These are phyloP conservation scores for Acrocyrtus sp. DNA, from an alignment of 2,888 invertebrate species.

Conservation along the genomic window DNA sequence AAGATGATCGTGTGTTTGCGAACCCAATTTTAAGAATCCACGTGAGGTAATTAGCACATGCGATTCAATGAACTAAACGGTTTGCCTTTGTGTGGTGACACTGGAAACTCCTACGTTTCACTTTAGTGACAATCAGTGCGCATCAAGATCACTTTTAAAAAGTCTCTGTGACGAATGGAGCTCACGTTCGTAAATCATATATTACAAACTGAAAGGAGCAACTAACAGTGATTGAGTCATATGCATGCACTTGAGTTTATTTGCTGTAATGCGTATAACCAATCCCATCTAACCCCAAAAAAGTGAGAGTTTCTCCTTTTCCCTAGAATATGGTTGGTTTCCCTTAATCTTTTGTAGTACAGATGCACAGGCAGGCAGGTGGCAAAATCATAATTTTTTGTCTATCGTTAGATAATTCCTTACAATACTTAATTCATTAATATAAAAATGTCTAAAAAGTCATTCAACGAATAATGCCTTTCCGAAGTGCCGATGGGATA, in stretches of 20 bases:
- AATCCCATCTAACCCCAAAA: constrained; percentile 3
- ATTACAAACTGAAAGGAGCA: constrained; percentile 2
- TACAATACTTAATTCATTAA: too few relatives aligned
- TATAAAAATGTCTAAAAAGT: too few relatives aligned
- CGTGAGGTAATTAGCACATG: constrained; percentile 27
- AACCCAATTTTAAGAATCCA: neutral
- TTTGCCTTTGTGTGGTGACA: neutral
- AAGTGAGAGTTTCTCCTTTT: constrained; percentile 29
- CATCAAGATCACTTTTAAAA: constrained; percentile 14
- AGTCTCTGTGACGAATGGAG: constrained; percentile 8
- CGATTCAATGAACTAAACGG: neutral
- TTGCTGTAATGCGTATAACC: neutral
- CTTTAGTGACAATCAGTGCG: constrained; percentile 27
- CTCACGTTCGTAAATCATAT: constrained; percentile 14
- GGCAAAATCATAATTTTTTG: too few relatives aligned
- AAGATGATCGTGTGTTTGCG: neutral
- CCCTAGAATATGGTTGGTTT: too few relatives aligned
- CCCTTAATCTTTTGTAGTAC: too few relatives aligned
- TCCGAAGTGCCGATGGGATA: too few relatives aligned
- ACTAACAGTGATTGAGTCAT: too few relatives aligned
- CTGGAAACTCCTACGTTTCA: constrained; percentile 28
- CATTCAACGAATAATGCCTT: too few relatives aligned
- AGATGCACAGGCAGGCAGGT: too few relatives aligned
- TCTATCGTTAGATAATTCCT: too few relatives aligned
- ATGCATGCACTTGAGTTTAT: neutral